Evolutionary conservation across 2,888 invertebrate species (phyloP), one percentile per base, ranked within the genome.

Genomic region (Tinea pellionella): DNA sequence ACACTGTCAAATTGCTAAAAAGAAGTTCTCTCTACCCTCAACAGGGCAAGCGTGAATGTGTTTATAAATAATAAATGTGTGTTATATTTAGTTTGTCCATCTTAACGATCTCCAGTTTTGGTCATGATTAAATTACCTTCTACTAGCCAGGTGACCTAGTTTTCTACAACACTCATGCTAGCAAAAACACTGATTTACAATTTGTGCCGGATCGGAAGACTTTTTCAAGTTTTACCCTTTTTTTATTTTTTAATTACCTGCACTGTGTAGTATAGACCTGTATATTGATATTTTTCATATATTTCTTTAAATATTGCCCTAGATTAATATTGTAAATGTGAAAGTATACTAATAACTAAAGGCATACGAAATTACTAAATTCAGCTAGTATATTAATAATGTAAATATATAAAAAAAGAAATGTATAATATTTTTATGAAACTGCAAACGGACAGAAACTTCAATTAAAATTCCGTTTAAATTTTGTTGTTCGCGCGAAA

Each of bases 111-210:
- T n/a, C 15, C 13, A 15, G 13, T 47, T 47, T 13, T n/a, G 41
- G 12, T 8, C 47, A 47, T 47, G 47, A 47, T 47, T 47, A 47
- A 47, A 47, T 47, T 47, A 47, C 47, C 47, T 15, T 47, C 47
- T 15, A 16, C 47, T 6, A n/a, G 13, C 47, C 47, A 47, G 47
- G 47, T 47, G 47, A 47, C 47, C 47, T 47, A 47, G 47, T 47
- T 37, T 37, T 47, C 47, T 47, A 47, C 15, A 13, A 47, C 16
- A 47, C 47, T 47, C n/a, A 47, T 16, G 7, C 13, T 15, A 47
- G 6, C 47, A 47, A 47, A 47, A 47, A 47, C 15, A 15, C 13
- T 47, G 47, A 47, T 16, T 47, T 47, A 37, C 47, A 47, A 15
- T 15, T 47, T 15, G 9, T 15, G 8, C 37, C 9, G n/a, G n/a